Evolutionary conservation across 2,888 invertebrate species (phyloP), one percentile per base, ranked within the genome.

Genomic region (Acleris holmiana): DNA sequence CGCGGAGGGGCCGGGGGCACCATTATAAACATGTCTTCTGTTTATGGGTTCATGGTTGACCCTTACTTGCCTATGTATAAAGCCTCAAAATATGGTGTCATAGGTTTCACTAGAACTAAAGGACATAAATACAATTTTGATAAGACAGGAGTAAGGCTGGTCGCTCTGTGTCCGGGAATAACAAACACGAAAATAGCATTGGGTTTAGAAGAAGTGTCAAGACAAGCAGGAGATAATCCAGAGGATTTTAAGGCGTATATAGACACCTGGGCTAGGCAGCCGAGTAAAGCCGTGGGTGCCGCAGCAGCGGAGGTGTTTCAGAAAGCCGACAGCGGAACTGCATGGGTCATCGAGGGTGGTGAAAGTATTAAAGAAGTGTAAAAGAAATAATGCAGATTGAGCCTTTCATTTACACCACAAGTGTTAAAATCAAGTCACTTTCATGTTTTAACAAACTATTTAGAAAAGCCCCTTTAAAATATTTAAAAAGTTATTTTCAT

Each of bases 11-110:
- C 79, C 50, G 94, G 94, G 3, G 94, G 94, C 5, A 84, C 88
- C 8, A 87, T 95, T 49, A 84, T 95, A 18, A 95, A 95, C 76
- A 85, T 94, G 2, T 57, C 94, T 1, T 94, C 95, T 1, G 89
- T 93, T 15, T 89, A 93, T 64, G 94, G 94, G 0, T 84, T 92
- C 41, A 79, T 83, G 67, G 81, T 91, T 0, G 76, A 87, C 49
- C 85, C 88, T 25, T 87, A 87, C 23, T 76, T 87, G 50, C 94
- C 94, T 1, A 82, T 93, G 10, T 94, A 94, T 76, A 87, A 88
- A 4, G 93, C 93, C 1, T 93, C 94, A 1, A 94, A 94, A 76
- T 86, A 87, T 65, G 93, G 90, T 18, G 88, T 94, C 2, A 74
- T 91, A 35, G 93, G 93, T 6, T 81, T 93, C 59, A 85, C 88